phyloP scores from a whole-genome alignment of 2,797 vertebrate genomes.

The Squalus acanthias region DNA sequence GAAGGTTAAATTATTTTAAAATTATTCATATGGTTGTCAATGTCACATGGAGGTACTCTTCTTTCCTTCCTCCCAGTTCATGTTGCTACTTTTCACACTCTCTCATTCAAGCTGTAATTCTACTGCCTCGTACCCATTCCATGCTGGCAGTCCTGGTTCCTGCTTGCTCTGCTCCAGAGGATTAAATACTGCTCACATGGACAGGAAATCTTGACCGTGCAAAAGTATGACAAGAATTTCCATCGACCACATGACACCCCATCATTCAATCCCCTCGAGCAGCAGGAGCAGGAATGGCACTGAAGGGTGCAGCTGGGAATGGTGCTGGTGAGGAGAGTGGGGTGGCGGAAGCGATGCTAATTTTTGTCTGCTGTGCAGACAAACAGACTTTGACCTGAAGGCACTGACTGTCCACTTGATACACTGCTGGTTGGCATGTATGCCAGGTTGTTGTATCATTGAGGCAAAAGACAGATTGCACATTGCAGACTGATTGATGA shows the following conservation, averaged over 20 bases:
- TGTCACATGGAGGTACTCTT: neutral
- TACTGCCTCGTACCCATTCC: neutral
- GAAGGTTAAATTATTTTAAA: neutral
- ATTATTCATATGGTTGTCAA: neutral
- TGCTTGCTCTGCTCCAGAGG: neutral
- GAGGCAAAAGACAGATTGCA: neutral
- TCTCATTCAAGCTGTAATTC: neutral
- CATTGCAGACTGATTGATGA: neutral
- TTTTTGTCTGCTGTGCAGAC: neutral
- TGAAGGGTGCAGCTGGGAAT: neutral
- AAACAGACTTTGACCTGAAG: neutral
- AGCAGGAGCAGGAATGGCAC: neutral
- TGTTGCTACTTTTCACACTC: neutral
- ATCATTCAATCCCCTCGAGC: neutral
- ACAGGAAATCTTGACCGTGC: neutral
- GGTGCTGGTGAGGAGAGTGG: too few species aligned
- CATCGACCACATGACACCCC: neutral
- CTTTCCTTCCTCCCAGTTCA: neutral
- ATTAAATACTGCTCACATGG: neutral
- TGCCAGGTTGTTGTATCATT: neutral
- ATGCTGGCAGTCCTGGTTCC: neutral
- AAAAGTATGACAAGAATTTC: neutral
- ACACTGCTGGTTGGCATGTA: neutral
- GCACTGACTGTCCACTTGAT: neutral
- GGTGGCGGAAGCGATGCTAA: neutral